phyloP scores from a whole-genome alignment of 2,888 invertebrate species.

The Leucania comma region DNA sequence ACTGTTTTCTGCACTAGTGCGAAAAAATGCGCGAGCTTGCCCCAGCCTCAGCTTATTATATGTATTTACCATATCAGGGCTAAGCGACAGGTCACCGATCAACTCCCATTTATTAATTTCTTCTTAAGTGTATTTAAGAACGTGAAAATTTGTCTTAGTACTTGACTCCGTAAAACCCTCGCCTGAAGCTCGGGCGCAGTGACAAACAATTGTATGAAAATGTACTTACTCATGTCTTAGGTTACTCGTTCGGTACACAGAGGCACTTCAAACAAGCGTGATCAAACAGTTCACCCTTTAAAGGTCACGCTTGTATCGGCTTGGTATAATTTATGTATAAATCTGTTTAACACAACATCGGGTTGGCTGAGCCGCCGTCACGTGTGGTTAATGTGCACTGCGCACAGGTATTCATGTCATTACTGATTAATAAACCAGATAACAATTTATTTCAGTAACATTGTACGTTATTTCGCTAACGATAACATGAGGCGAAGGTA shows the following conservation, averaged over 20 bases:
- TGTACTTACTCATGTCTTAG: constrained; percentile 12
- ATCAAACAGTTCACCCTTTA: constrained; percentile 53
- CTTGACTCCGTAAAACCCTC: too few relatives aligned
- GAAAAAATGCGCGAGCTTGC: too few relatives aligned
- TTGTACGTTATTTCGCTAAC: constrained; percentile 14
- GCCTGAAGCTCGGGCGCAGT: too few relatives aligned
- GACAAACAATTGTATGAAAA: too few relatives aligned
- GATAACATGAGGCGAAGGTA: not conserved
- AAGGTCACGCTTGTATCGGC: constrained; percentile 47
- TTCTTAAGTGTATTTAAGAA: too few relatives aligned
- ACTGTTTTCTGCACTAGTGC: too few relatives aligned
- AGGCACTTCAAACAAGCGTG: constrained; percentile 57
- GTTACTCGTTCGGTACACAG: constrained; percentile 3
- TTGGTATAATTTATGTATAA: constrained; percentile 41
- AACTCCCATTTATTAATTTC: too few relatives aligned
- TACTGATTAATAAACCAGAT: constrained; percentile 19
- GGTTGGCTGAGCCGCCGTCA: constrained; percentile 16
- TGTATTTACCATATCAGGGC: too few relatives aligned
- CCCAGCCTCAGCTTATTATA: too few relatives aligned
- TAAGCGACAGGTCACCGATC: too few relatives aligned
- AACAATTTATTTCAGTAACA: constrained; percentile 25
- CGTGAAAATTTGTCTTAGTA: too few relatives aligned
- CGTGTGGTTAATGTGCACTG: constrained; percentile 14
- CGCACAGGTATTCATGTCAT: constrained; percentile 31
- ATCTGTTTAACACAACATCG: constrained; percentile 26